phyloP scores from a whole-genome alignment of 2,113 vertebrate genomes.

The Nerophis ophidion region DNA sequence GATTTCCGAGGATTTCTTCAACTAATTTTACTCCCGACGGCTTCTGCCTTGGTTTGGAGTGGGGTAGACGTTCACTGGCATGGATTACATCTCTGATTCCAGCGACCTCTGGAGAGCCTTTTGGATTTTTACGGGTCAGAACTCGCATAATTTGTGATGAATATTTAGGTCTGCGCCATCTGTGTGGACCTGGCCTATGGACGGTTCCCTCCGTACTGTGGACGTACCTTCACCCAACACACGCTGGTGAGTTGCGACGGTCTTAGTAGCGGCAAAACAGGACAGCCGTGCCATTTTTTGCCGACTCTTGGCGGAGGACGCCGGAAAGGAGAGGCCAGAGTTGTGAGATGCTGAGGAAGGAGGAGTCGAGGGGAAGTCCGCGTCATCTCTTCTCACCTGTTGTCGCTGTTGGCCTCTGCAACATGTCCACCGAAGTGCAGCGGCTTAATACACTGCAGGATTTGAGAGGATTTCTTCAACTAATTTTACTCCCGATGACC shows the following conservation, averaged over 20 bases:
- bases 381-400: neutral
- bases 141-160: neutral
- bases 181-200: constrained; percentile 36
- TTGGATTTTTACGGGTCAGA: constrained; percentile 29
- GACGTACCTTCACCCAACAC: no score
- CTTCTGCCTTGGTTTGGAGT: constrained; percentile 12
- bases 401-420: no score
- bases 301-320: no score
- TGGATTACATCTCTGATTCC: constrained; percentile 33
- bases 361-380: no score
- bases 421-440: constrained; percentile 14
- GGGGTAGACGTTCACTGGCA: constrained; percentile 38
- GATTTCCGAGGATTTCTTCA: constrained; percentile 35
- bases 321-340: no score
- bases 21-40: constrained; percentile 26
- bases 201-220: constrained; percentile 12
- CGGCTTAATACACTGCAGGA: constrained; percentile 34
- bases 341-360: no score
- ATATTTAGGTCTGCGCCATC: constrained; percentile 2
- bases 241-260: no score
- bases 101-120: constrained; percentile 33
- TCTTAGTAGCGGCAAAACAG: constrained; percentile 68
- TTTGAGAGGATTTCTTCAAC: constrained; percentile 28
- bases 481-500: constrained; percentile 23
- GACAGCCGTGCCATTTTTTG: constrained; percentile 54